phyloP scores from a whole-genome alignment of 2,797 vertebrate genomes.

The Schizopygopsis malacanthus region DNA sequence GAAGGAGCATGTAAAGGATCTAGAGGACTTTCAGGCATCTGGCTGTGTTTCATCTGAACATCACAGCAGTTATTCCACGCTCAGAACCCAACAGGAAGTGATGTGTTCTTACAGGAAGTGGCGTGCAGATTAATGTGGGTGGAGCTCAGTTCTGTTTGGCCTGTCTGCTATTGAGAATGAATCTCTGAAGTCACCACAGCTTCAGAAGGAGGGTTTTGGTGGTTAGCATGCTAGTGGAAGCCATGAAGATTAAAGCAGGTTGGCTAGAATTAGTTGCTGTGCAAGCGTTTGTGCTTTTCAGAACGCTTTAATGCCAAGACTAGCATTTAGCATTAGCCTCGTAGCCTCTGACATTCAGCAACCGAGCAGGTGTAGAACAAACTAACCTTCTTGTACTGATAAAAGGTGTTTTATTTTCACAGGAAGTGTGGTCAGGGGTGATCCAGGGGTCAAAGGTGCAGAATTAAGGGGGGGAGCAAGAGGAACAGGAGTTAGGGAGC shows the following conservation, averaged over 20 bases:
- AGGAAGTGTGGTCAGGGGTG: slow-evolving; percentile 60
- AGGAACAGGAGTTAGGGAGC: slow-evolving; percentile 64
- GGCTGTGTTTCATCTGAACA: neutral
- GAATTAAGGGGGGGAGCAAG: slow-evolving; percentile 56
- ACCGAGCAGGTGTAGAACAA: slow-evolving; percentile 37
- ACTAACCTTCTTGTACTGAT: slow-evolving; percentile 77
- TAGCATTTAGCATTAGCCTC: slow-evolving; percentile 46
- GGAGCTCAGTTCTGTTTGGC: neutral
- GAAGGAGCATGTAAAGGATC: slow-evolving; percentile 17
- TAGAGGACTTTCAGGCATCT: slow-evolving; percentile 7
- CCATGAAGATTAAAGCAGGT: slow-evolving; percentile 23
- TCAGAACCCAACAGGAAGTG: slow-evolving; percentile 5
- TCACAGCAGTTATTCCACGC: neutral
- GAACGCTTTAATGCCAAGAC: neutral
- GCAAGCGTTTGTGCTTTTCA: slow-evolving; percentile 11
- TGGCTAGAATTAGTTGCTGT: slow-evolving; percentile 31
- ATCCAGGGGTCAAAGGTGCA: slow-evolving; percentile 67
- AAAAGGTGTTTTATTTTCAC: slow-evolving; percentile 64
- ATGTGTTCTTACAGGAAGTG: slow-evolving; percentile 26
- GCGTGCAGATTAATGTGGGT: slow-evolving; percentile 15
- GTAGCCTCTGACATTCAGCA: slow-evolving; percentile 6
- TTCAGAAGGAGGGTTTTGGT: neutral
- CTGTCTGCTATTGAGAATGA: neutral
- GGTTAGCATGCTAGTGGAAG: slow-evolving; percentile 33
- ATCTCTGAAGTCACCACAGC: neutral